Evolutionary conservation across 2,888 invertebrate species (phyloP), one percentile per base, ranked within the genome.

Genomic region (Netelia virgata): DNA sequence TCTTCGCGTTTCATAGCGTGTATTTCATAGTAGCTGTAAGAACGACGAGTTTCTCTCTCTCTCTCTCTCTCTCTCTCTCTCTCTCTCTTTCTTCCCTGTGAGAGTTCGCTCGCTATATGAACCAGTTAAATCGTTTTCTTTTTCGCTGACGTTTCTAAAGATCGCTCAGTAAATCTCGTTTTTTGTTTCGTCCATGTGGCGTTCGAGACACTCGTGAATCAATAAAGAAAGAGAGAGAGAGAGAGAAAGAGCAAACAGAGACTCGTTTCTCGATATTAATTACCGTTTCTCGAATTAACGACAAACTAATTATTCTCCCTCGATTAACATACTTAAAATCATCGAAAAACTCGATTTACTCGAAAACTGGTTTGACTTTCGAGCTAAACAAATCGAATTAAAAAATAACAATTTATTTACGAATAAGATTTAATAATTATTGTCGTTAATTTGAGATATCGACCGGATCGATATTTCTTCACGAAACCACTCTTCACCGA

Each of bases 391-490:
- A 28, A 28, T 28, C 28, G 5, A 28, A 28, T 28, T 5, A 5
- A 0, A 0, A 5, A 28, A 28, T 28, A 28, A 28, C 3, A 28
- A 28, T 5, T 28, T 28, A 28, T 28, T 28, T 5, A 28, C 28
- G 28, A 28, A 28, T 5, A 5, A 28, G 28, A 28, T 28, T 28
- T 28, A 28, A 28, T 28, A 28, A 28, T 3, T 3, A 28, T 28
- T 28, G 28, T 28, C 28, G 28, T n/a, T 59, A 70, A 57, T 57
- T 53, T 28, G 16, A 16, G 20, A 57, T 66, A 47, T 9, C 57
- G 59, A 76, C 76, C 47, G 66, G 43, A 76, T 68, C n/a, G 55
- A 8, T 16, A 57, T 18, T 57, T 23, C 23, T 14, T 28, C 16
- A 10, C 11, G 23, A 41, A 69, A 50, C 16, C 66, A 68, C 57